These are phyloP conservation scores for Rotaria sp. DNA, from an alignment of 2,888 invertebrate genomes.

Conservation along the genomic window DNA sequence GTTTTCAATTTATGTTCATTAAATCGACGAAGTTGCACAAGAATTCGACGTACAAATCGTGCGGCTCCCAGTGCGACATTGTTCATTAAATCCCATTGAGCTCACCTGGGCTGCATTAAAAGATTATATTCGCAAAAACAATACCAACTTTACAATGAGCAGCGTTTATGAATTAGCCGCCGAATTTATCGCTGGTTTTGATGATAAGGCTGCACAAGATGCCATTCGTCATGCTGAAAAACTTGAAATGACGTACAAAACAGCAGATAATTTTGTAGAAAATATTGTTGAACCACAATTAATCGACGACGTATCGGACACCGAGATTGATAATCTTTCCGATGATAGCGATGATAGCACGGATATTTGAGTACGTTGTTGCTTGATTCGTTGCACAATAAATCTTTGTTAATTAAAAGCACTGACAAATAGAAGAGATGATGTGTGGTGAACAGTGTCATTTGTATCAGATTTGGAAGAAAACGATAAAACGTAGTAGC, in stretches of 20 bases:
- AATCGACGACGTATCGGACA: no score
- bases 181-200: background rate
- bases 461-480: background rate
- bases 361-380: background rate
- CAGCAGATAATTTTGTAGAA: background rate
- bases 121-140: background rate
- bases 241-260: background rate
- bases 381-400: no score
- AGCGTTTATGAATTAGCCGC: background rate
- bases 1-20: background rate
- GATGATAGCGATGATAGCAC: background rate
- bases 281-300: background rate
- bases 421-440: background rate
- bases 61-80: background rate
- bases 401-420: background rate
- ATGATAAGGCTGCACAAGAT: background rate
- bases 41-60: background rate
- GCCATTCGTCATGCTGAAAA: background rate
- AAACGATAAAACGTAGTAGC: background rate
- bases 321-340: background rate
- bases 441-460: background rate
- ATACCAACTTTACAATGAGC: background rate
- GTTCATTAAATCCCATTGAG: background rate
- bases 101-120: background rate
- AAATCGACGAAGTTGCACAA: background rate